Base-by-base conservation (phyloP, 2,797 vertebrate genomes). In the Chelonia mydas region DNA sequence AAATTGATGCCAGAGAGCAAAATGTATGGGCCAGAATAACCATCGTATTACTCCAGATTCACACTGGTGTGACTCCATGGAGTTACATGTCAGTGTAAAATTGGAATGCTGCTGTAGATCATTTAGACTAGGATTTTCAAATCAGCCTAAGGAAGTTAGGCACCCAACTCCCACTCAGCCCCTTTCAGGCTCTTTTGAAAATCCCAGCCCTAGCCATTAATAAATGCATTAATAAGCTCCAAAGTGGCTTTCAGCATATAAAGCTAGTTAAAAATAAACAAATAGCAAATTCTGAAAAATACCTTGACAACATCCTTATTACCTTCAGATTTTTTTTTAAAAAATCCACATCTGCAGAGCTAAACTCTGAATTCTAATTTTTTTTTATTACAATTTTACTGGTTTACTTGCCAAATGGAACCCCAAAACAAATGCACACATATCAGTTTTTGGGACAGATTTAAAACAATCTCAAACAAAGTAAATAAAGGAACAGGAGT, bases 71-170 rank as follows among this genome's bases (percentile, higher is more conserved):
- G 90, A 92, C 81, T 87, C 16, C 27, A 91, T 21, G 88, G 91
- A 95, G 86, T 72, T 76, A 54, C 54, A 74, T 1, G 1, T 88
- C 89, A 93, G 90, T 86, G 90, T 89, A 94, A 96, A 96, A 90
- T 87, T 78, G 3, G 93, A 97, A 94, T 41, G 33, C 96, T 83
- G 57, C 54, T 23, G 17, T 37, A 37, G 33, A 68, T 37, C 7
- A 95, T 97, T 94, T 84, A 86, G 86, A 80, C 65, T 27, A 93
- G 45, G 83, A 87, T 95, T 96, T 97, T 50, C 88, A 91, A 97
- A 95, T 51, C 81, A 92, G 33, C 49, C 28, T 87, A 84, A 96
- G 83, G 74, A 94, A 97, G 95, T 95, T 27, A 47, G 27, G 12
- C 87, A 93, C 72, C 91, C 59, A 16, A 79, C 87, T 95, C 93